These are phyloP conservation scores for Aplysia californica DNA, from an alignment of 1,140 invertebrate genomes.

Conservation along the genomic window DNA sequence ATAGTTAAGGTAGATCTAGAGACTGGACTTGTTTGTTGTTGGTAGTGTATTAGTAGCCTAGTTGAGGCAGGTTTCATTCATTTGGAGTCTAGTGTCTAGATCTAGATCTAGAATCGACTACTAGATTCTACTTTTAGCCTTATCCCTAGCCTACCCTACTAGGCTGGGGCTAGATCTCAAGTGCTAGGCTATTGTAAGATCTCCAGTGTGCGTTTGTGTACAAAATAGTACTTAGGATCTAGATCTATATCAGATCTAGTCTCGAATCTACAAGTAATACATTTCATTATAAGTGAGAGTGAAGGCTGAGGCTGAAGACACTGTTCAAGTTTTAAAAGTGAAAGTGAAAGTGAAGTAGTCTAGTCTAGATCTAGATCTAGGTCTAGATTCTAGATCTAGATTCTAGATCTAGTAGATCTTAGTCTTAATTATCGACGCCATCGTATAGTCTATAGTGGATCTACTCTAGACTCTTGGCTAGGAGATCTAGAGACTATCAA, in stretches of 20 bases:
- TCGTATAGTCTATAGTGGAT: no score
- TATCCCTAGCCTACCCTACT: not conserved
- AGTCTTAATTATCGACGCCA: no score
- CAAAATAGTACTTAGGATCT: not conserved
- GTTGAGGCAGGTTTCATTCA: no score
- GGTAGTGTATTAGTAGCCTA: no score
- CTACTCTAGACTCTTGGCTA: no score
- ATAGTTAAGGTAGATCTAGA: no score
- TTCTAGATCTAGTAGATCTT: slow-evolving; percentile 10
- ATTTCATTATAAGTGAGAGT: no score
- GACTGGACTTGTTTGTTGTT: no score
- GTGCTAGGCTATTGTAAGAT: no score
- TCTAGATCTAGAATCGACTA: not conserved
- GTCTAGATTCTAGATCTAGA: not conserved
- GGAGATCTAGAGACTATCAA: no score
- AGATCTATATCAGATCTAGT: not conserved
- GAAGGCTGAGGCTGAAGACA: not conserved
- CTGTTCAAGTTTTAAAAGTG: not conserved
- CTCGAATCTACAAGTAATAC: not conserved
- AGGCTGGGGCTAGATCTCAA: no score
- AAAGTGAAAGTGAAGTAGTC: not conserved
- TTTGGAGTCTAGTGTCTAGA: slow-evolving; percentile 1
- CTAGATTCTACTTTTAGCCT: not conserved
- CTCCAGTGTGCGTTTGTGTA: no score
- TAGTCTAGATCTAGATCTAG: not conserved